Percentiles rank a stretch among this genome's conserved stretches.
phyloP scores from a whole-genome alignment of 2,888 invertebrate species.

The Caenorhabditis angaria region DNA sequence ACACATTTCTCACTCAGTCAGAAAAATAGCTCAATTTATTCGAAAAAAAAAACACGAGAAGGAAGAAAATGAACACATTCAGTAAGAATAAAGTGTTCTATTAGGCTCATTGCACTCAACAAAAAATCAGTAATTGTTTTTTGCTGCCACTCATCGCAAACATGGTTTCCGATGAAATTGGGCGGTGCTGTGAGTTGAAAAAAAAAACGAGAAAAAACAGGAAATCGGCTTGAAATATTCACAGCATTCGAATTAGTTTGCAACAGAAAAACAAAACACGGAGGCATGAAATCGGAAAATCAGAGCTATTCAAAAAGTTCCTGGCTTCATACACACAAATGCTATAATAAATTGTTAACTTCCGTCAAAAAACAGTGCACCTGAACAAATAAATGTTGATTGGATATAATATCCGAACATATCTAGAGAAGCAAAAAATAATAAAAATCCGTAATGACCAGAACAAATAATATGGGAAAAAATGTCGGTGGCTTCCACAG shows the following conservation, averaged over 20 bases:
- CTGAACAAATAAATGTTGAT: slow-evolving; percentile 4
- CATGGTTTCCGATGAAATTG: not conserved
- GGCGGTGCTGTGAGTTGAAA: not conserved
- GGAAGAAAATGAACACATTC: no score
- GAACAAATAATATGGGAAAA: not conserved
- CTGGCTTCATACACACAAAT: no score
- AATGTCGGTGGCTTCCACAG: no score
- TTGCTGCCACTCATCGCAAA: no score
- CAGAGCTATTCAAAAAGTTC: not conserved
- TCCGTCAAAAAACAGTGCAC: not conserved
- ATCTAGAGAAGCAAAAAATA: not conserved
- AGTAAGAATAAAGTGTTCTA: no score
- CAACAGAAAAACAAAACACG: not conserved
- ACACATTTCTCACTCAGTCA: no score
- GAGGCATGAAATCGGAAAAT: not conserved
- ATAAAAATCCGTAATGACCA: slow-evolving; percentile 1
- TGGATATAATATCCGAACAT: no score
- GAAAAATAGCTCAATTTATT: no score
- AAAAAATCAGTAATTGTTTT: no score
- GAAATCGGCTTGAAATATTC: not conserved
- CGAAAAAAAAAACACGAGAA: no score
- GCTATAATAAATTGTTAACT: no score
- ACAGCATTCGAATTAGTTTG: not conserved
- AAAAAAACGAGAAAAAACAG: not conserved
- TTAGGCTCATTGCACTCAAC: no score